Evolutionary conservation across 2,113 vertebrate genomes (phyloP).

Genomic region (Neotragus moschatus): DNA sequence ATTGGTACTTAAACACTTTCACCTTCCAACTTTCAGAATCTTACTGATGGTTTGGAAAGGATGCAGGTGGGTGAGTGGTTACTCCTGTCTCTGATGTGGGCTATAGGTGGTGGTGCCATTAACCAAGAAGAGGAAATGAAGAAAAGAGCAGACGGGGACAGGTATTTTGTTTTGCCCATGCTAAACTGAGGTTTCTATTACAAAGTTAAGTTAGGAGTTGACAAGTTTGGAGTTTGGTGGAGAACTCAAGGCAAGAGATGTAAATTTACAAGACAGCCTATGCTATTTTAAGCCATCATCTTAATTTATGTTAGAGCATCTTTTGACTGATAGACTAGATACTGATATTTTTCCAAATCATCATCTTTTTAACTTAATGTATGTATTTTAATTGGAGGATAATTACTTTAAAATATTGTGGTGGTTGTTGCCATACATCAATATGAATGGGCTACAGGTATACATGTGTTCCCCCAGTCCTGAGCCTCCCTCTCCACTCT

Average conservation of each 20-base stretch:
- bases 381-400: neutral
- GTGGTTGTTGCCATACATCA: neutral
- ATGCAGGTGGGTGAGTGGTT: neutral
- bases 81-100: neutral
- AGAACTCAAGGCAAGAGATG: neutral
- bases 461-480: neutral
- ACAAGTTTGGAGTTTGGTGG: neutral
- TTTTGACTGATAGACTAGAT: neutral
- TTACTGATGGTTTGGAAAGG: neutral
- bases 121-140: neutral
- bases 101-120: neutral
- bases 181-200: neutral
- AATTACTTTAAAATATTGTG: neutral
- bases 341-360: neutral
- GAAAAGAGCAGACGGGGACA: neutral
- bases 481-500: neutral
- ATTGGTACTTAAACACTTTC: neutral
- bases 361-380: neutral
- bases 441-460: neutral
- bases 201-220: neutral
- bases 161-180: neutral
- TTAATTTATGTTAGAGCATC: neutral
- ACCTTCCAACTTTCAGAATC: neutral
- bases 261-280: neutral
- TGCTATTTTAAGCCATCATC: neutral